Evolutionary conservation across 2,113 vertebrate genomes (phyloP).

Genomic region (Coryphaenoides rupestris): DNA sequence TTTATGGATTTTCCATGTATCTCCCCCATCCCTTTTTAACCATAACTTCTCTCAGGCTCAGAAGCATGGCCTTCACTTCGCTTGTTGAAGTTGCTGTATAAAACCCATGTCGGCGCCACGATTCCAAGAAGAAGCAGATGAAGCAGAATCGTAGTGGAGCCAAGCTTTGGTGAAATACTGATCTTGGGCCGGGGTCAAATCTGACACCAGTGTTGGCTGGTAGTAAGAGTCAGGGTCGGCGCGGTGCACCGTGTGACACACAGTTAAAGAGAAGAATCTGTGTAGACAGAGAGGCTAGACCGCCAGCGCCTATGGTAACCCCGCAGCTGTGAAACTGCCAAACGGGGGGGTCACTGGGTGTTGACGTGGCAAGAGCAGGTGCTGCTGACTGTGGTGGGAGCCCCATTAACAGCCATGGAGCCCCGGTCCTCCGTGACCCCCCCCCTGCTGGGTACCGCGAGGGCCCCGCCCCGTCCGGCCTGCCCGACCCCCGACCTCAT

Average conservation of each 20-base stretch:
- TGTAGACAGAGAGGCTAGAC: conserved; percentile 45
- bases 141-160: conserved; percentile 3
- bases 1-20: conserved; percentile 53
- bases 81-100: conserved; percentile 10
- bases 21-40: conserved; percentile 25
- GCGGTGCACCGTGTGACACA: conserved; percentile 30
- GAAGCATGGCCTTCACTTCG: conserved; percentile 7
- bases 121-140: not conserved
- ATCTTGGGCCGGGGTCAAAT: conserved; percentile 29
- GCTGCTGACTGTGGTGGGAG: conserved; percentile 56
- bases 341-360: conserved; percentile 56
- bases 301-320: conserved; percentile 48
- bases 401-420: conserved; percentile 58
- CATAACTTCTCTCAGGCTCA: conserved; percentile 22
- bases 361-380: conserved; percentile 68
- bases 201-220: conserved; percentile 15
- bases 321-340: conserved; percentile 66
- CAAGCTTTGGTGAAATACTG: conserved; percentile 13
- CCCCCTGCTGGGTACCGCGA: conserved; percentile 23
- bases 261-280: conserved; percentile 34
- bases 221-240: conserved; percentile 26
- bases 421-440: conserved; percentile 49
- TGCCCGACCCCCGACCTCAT: conserved; percentile 42
- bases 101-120: conserved; percentile 8
- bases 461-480: conserved; percentile 34